Conservation (phyloP, 2,797 vertebrate genomes). For the Octomys mimax region DNA sequence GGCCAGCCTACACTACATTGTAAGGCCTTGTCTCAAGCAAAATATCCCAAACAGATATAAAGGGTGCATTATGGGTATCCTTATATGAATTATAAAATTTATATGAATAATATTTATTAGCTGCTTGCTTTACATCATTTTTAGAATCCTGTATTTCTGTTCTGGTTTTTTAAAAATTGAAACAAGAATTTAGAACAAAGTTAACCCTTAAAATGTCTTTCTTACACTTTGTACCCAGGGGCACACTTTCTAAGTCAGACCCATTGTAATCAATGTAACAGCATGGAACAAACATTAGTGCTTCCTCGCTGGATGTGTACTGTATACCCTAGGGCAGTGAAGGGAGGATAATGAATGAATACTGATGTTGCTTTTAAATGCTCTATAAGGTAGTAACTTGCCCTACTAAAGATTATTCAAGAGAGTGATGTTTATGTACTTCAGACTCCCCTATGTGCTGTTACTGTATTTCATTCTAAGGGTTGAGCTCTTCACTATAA, state of each 20-base stretch:
- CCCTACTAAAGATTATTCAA: slow-evolving; percentile 83
- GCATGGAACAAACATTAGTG: slow-evolving; percentile 81
- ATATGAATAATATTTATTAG: slow-evolving; percentile 24
- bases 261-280: slow-evolving; percentile 83
- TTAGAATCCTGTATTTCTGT: slow-evolving; percentile 50
- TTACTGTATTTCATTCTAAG: slow-evolving; percentile 83
- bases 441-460: slow-evolving; percentile 73
- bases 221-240: slow-evolving; percentile 70
- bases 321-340: slow-evolving; percentile 77
- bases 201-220: slow-evolving; percentile 81
- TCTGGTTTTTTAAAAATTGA: slow-evolving; percentile 27
- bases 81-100: slow-evolving; percentile 56
- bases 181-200: slow-evolving; percentile 33
- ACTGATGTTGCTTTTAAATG: slow-evolving; percentile 77
- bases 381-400: slow-evolving; percentile 75
- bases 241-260: slow-evolving; percentile 76
- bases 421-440: slow-evolving; percentile 82
- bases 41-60: slow-evolving; percentile 35
- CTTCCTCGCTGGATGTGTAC: slow-evolving; percentile 72
- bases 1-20: not conserved
- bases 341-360: slow-evolving; percentile 80
- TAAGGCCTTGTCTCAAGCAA: not conserved
- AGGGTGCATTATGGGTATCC: not conserved
- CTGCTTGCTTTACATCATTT: slow-evolving; percentile 55
- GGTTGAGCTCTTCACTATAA: slow-evolving; percentile 81